Evolutionary conservation across 1,140 invertebrate genomes (phyloP), one percentile per base, ranked within the genome.

Genomic region (Drosophila pseudoobscura): DNA sequence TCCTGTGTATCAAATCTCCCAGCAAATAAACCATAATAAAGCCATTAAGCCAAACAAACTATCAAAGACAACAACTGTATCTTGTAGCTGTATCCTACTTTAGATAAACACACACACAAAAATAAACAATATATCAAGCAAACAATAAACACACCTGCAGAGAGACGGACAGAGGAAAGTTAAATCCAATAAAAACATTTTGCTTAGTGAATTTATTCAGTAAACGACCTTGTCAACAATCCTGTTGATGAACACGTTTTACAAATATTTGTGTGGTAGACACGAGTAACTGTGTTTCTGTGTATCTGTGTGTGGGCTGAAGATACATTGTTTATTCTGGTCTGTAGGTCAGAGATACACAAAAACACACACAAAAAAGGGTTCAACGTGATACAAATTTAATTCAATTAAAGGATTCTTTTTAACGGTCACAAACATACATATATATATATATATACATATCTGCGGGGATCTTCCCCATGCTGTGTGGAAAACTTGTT

Each of bases 171-270:
- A 15, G 29, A 44, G 15, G 1, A 39, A 83, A 75, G 65, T 83
- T 83, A 83, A 83, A 71, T 64, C 79, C 79, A 71, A 83, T 83
- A 71, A 83, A 83, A 85, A 85, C 80, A 85, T 87, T 80, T 85
- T 63, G 82, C 68, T 85, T 85, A 77, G 77, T 80, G 64, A 87
- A 85, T 85, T 77, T 85, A 75, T 85, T 74, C 78, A 75, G 69
- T 87, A 85, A 80, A 80, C 69, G 79, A 78, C 79, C 79, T 83
- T 83, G 80, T 85, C 82, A 80, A 85, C 82, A 80, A 77, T 20
- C 20, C 20, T 20, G 51, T 80, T 80, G 80, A 80, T 85, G 77
- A 87, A 87, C 80, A 85, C 78, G 82, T 64, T 87, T 70, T 61
- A 60, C 82, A 85, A 85, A 85, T 78, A 85, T 85, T 85, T 85